Base-by-base conservation (phyloP, 2,113 vertebrate genomes). In the Neodontobutis hainanensis region DNA sequence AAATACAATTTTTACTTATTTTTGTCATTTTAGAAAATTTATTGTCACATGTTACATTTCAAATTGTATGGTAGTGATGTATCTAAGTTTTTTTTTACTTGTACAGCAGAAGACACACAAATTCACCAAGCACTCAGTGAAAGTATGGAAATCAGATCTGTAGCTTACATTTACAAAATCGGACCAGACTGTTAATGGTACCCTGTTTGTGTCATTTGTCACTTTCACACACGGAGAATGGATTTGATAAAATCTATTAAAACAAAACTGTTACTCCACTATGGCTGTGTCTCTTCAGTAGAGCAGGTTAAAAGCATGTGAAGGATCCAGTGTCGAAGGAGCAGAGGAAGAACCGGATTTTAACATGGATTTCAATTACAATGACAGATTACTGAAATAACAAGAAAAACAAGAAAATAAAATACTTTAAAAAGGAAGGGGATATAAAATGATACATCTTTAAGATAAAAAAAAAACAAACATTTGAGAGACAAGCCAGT, bases 171-270 rank as follows among this genome's bases (percentile, higher is more conserved):
- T 32, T 42, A 44, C 61, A 53, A 82, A n/a, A 61, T 80, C 62
- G 63, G 84, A 86, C 84, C 78, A 82, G 69, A 56, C 84, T 78
- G 76, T 88, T 74, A 70, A 58, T 49, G 81, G 83, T 84, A 68
- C 75, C 73, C 60, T 84, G 79, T 84, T 66, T 60, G 81, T 82
- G 65, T 84, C 68, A 73, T 80, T 57, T 40, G 52, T 81, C 75
- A 76, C 78, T 58, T 80, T 81, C 70, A 87, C 69, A 56, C 81
- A 81, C 86, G 78, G 67, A 83, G 61, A 63, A 70, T 82, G 70
- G 60, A 81, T 78, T 85, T 75, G 84, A 73, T 89, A 70, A 73
- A 71, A 81, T 73, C 81, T 86, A 88, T 83, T 85, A 89, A 90
- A 82, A 68, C 12, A 42, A 8, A 82, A 75, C 70, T 62, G 67